A percentile compares a stretch with the other conserved stretches of the same genome.
Conservation (phyloP, 53 echinoderm and acorn worm species). For the Zoroaster sp. region DNA sequence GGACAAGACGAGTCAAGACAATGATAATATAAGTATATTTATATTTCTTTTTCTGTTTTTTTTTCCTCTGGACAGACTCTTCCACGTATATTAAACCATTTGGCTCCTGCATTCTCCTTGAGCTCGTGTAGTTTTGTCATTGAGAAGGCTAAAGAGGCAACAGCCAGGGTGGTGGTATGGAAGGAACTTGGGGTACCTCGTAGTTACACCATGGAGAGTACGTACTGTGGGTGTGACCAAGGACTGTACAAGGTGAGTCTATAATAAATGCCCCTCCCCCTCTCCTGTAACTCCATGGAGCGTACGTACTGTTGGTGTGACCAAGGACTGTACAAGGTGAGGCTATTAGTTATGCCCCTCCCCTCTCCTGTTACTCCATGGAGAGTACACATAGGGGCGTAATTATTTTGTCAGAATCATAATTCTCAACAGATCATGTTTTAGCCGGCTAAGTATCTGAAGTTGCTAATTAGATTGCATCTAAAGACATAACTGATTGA, state of each 20-base stretch:
- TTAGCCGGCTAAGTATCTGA: no score
- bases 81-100: conserved; percentile 75
- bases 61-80: conserved; percentile 63
- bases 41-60: not conserved
- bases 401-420: no score
- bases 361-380: conserved; percentile 70
- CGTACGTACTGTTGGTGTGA: conserved; percentile 83
- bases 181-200: conserved; percentile 85
- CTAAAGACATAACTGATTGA: no score
- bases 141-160: conserved; percentile 88
- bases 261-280: not conserved
- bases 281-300: conserved; percentile 79
- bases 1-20: no score
- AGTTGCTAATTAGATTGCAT: no score
- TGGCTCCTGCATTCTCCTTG: conserved; percentile 92
- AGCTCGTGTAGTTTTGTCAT: conserved; percentile 88
- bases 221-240: conserved; percentile 97
- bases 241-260: conserved; percentile 86
- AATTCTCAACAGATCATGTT: no score
- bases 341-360: not conserved
- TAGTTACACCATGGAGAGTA: conserved; percentile 98
- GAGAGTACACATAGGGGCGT: conserved; percentile 87
- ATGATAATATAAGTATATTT: no score
- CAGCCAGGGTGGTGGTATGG: conserved; percentile 99
- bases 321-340: conserved; percentile 94